Conservation (phyloP, 2,113 vertebrate species). For the Hyperoodon ampullatus region DNA sequence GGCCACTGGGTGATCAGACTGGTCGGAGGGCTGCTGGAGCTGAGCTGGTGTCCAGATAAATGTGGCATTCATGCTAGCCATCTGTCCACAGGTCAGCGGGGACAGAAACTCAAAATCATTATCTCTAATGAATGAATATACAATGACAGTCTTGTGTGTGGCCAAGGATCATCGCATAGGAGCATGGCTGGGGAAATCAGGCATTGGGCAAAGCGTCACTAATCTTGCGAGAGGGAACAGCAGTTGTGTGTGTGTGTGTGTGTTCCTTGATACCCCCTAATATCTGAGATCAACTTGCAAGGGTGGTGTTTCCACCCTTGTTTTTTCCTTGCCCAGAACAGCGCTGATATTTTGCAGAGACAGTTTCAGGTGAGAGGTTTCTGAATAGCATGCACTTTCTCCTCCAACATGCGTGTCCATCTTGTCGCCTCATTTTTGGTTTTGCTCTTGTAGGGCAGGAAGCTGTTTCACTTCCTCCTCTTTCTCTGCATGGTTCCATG, state of each 20-base stretch:
- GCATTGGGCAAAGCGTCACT: neutral
- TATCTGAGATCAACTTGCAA: neutral
- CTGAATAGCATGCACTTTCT: neutral
- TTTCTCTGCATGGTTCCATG: neutral
- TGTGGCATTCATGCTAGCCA: constrained; percentile 87
- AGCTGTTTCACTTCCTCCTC: neutral
- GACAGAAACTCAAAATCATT: constrained; percentile 88
- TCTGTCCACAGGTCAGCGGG: constrained; percentile 87
- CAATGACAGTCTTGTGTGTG: constrained; percentile 84
- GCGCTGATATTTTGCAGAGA: neutral
- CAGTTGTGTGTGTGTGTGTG: neutral
- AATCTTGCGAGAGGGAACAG: neutral
- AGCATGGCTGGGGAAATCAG: neutral
- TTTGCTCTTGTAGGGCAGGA: neutral
- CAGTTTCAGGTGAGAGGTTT: neutral
- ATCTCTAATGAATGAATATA: constrained; percentile 86
- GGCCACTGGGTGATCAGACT: constrained; percentile 82
- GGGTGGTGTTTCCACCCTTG: neutral
- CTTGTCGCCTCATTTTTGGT: neutral
- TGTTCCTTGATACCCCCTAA: neutral
- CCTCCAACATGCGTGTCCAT: neutral
- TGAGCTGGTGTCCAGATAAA: constrained; percentile 88
- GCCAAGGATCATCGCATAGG: constrained; percentile 69
- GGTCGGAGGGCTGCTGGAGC: constrained; percentile 76
- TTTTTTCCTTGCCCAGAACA: neutral